Conservation (phyloP, 2,113 vertebrate species). For the Oncorhynchus masou region DNA sequence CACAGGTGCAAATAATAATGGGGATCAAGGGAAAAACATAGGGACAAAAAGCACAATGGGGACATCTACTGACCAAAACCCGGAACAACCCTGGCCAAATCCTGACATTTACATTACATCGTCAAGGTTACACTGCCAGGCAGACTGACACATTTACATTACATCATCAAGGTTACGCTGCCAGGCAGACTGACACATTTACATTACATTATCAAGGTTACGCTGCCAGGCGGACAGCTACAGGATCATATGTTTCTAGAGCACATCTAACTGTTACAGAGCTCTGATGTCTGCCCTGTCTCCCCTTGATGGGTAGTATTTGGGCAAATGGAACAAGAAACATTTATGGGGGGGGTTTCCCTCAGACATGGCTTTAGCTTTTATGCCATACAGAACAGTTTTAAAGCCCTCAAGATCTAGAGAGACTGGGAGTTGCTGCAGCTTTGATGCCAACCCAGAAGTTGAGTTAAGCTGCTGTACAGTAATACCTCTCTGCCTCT, state of each 20-base stretch:
- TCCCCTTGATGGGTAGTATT: conserved; percentile 21
- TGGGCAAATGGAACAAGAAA: conserved; percentile 25
- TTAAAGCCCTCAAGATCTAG: conserved; percentile 13
- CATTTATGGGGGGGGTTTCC: conserved; percentile 8
- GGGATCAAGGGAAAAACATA: too few species aligned
- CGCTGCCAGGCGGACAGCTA: not conserved
- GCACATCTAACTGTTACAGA: not conserved
- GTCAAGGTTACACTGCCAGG: too few species aligned
- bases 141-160: too few species aligned
- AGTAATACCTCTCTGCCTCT: conserved; percentile 11
- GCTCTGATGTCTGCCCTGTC: conserved; percentile 10
- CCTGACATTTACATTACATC: too few species aligned
- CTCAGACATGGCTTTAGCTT: conserved; percentile 6
- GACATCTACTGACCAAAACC: too few species aligned
- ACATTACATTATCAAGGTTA: not conserved
- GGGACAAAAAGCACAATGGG: too few species aligned
- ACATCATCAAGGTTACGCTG: too few species aligned
- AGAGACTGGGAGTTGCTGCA: conserved; percentile 5
- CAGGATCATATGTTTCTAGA: not conserved
- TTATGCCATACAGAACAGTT: conserved; percentile 17
- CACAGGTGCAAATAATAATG: too few species aligned
- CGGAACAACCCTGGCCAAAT: too few species aligned
- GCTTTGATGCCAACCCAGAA: conserved; percentile 8
- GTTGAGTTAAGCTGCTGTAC: conserved; percentile 20
- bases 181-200: too few species aligned